phyloP scores from a whole-genome alignment of 2,797 vertebrate genomes.

The Lutjanus campechanus region DNA sequence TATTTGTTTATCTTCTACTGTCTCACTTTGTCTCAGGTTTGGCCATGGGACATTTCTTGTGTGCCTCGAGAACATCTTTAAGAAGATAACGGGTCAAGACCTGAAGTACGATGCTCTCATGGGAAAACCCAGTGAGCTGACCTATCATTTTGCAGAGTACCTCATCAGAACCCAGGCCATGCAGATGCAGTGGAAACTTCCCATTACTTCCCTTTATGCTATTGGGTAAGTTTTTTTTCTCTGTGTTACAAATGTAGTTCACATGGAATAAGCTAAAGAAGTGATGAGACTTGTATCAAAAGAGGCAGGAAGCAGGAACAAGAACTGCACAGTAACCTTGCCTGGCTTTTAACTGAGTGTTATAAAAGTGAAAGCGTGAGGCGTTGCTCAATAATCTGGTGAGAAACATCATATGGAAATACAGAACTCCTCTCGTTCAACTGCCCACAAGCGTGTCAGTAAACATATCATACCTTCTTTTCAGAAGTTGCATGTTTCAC shows the following conservation, averaged over 20 bases:
- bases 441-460: neutral
- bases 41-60: slow-evolving; percentile 94
- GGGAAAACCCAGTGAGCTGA: slow-evolving; percentile 94
- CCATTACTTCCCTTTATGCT: slow-evolving; percentile 89
- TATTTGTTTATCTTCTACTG: neutral
- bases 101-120: slow-evolving; percentile 92
- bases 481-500: slow-evolving; percentile 35
- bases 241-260: neutral
- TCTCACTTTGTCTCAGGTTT: slow-evolving; percentile 81
- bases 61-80: slow-evolving; percentile 94
- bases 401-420: slow-evolving; percentile 7
- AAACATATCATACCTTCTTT: neutral
- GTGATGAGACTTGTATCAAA: neutral
- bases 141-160: slow-evolving; percentile 93
- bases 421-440: neutral
- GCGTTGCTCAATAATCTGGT: neutral
- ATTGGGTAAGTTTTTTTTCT: slow-evolving; percentile 86
- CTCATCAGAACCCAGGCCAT: slow-evolving; percentile 89
- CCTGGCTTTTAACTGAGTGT: no score
- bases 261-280: neutral
- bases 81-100: slow-evolving; percentile 93
- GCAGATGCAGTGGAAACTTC: slow-evolving; percentile 84
- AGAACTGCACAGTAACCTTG: neutral
- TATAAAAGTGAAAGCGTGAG: neutral
- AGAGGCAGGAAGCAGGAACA: neutral